Base-by-base conservation (phyloP, 1,140 invertebrate genomes). In the Cherax destructor region DNA sequence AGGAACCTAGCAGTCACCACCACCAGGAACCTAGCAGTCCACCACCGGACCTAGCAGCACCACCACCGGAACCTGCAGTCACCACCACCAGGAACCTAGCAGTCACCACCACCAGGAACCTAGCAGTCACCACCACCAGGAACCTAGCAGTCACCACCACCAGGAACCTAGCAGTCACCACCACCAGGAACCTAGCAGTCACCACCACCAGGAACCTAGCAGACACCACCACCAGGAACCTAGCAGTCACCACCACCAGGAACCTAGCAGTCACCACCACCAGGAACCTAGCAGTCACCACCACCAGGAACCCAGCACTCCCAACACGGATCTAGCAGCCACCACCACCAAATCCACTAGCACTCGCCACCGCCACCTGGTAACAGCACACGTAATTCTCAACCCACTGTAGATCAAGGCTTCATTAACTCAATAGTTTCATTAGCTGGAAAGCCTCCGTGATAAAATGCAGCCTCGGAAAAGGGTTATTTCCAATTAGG, bases 341-440 rank as follows among this genome's bases (percentile, higher is more conserved):
- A 78, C 77, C 56, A 78, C 77, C 79, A 81, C 79, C n/a, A 13
- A 11, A 16, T 24, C 81, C n/a, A n/a, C 81, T 7, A 0, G 3
- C 72, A 13, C 9, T 49, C 76, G n/a, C 52, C 52, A 59, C 52
- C 21, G 6, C 49, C 76, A 59, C 21, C 13, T 6, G 24, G 13
- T 59, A 50, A 16, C 80, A 21, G n/a, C 74, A 11, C 74, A 24
- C 84, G 56, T 79, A 87, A 87, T 87, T 79, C 86, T 79, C 86
- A 77, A 79, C 41, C 13, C 86, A 87, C 86, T 79, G 86, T 87
- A 87, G 50, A 87, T 87, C 86, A 87, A 47, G 76, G 24, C 86
- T 87, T 87, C 86, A 87, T 87, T 87, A 87, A 87, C 86, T 59
- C 86, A 87, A 87, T 87, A 41, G 86, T 87, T 87, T 65, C 86